Conservation (phyloP, 2,888 invertebrate genomes). For the Campoplex nolae region DNA sequence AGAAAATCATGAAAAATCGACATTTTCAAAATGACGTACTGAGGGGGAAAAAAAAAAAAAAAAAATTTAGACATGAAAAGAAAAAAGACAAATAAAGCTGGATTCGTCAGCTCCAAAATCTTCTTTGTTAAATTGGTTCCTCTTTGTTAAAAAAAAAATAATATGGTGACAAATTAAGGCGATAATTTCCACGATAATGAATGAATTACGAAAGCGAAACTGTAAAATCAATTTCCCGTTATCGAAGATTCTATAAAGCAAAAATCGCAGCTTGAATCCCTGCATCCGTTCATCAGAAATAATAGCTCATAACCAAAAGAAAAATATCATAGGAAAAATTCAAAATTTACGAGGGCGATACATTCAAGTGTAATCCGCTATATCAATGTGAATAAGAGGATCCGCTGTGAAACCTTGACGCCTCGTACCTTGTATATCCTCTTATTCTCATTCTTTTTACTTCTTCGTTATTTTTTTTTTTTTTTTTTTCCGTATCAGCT, state of each 20-base stretch:
- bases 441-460: constrained; percentile 27
- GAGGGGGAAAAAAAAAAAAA: too few species aligned
- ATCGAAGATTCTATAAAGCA: background rate
- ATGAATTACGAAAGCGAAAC: background rate
- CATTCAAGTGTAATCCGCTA: background rate
- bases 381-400: constrained; percentile 8
- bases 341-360: background rate
- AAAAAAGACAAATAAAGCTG: too few species aligned
- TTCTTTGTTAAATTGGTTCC: too few species aligned
- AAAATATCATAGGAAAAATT: background rate
- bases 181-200: too few species aligned
- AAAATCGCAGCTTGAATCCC: background rate
- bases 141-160: too few species aligned
- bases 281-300: background rate
- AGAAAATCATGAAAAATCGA: too few species aligned
- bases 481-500: constrained; percentile 38
- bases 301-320: background rate
- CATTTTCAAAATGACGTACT: too few species aligned
- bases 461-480: constrained; percentile 12
- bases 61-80: too few species aligned
- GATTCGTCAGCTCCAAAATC: too few species aligned
- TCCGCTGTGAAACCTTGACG: background rate
- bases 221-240: background rate
- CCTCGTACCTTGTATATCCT: background rate
- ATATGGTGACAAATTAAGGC: too few species aligned